Evolutionary conservation across 1,140 invertebrate genomes (phyloP), one percentile per base, ranked within the genome.

Genomic region (Leguminivora glycinivorella): DNA sequence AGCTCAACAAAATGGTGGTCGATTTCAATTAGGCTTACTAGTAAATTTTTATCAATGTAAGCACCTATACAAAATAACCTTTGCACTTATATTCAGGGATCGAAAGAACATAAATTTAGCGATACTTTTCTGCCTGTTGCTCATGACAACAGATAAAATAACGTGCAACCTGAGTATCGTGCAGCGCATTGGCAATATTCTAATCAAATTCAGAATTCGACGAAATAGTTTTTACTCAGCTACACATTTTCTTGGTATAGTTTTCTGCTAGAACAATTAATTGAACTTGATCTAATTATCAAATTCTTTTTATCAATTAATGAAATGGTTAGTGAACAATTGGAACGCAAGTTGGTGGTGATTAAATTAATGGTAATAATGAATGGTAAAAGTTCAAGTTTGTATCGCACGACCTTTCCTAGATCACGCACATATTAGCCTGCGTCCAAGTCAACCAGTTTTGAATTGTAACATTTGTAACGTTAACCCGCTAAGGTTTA

Each of bases 391-490:
- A 52, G 47, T 52, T 52, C 47, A 52, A 52, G 47, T 52, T 22
- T 52, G 47, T 19, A 52, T 52, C 17, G 47, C 47, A 52, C 47
- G 47, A 52, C 47, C 47, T 52, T 52, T 6, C 47, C 47, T 52
- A 52, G 47, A 52, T 9, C 47, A 52, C 47, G 47, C 47, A 52
- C 43, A 22, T 52, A 40, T 31, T 31, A 17, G 40, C n/a, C 47
- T 9, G 17, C 14, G 43, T 10, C n/a, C n/a, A 17, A 14, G 14
- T 1, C 9, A 17, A n/a, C n/a, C 17, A 0, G n/a, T n/a, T n/a
- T n/a, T n/a, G n/a, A n/a, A n/a, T n/a, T n/a, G n/a, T n/a, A n/a
- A n/a, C n/a, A 47, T 17, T n/a, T 47, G 14, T 47, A 47, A 47
- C 43, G n/a, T 47, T n/a, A 10, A 17, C 1, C 14, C 6, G 3